Conservation (phyloP, 2,888 invertebrate genomes). For the Ametastegia equiseti region DNA sequence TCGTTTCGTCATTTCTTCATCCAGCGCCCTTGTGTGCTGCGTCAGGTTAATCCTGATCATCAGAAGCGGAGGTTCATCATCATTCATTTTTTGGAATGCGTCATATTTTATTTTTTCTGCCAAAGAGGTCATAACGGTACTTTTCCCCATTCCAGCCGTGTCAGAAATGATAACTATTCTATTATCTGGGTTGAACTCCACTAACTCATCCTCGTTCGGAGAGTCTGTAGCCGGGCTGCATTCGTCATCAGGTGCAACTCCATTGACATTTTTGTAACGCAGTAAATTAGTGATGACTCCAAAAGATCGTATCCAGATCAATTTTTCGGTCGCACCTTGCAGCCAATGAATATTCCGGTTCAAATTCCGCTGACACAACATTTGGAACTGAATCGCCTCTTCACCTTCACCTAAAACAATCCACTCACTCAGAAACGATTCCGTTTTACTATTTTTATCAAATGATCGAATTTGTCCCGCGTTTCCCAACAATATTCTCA, state of each 20-base stretch:
- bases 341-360: conserved; percentile 23
- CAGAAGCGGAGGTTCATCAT: not conserved
- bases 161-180: not conserved
- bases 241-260: not conserved
- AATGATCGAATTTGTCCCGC: not conserved
- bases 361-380: not conserved
- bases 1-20: not conserved
- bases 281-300: not conserved
- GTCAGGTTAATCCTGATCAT: not conserved
- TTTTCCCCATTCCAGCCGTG: conserved; percentile 4
- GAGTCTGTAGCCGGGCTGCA: not conserved
- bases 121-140: not conserved
- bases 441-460: not conserved
- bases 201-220: not conserved
- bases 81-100: not conserved
- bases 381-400: not conserved
- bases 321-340: not conserved
- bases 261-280: not conserved
- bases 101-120: not conserved
- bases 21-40: not conserved
- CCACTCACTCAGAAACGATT: not conserved
- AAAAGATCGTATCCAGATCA: not conserved
- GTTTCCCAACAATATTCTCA: not conserved
- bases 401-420: not conserved
- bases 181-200: not conserved